Percentiles rank a stretch among this genome's conserved stretches.
Evolutionary conservation across 2,113 vertebrate genomes (phyloP).

Genomic region (Grammomys dolichurus): DNA sequence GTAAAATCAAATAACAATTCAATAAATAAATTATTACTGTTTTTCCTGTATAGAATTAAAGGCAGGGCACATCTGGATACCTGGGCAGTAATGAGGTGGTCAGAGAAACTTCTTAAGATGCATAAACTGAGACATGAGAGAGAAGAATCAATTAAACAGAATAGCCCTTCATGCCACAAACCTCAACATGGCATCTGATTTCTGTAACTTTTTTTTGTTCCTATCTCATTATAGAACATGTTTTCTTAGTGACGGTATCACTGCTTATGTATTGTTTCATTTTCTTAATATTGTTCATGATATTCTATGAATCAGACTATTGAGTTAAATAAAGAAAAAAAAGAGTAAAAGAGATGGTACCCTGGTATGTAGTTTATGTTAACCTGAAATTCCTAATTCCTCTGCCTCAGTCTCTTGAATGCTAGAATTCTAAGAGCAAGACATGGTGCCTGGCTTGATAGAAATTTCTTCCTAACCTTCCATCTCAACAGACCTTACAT

Average conservation of each 20-base stretch:
- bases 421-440: neutral
- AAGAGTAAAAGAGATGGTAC: neutral
- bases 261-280: accelerated
- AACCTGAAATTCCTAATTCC: too few relatives aligned
- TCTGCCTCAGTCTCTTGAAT: neutral
- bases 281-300: neutral
- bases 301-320: neutral
- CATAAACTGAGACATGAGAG: neutral
- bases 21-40: neutral
- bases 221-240: neutral
- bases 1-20: neutral
- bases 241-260: neutral
- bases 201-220: too few relatives aligned
- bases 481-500: neutral
- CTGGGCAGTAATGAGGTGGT: neutral
- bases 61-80: neutral
- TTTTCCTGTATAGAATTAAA: neutral
- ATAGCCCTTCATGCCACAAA: too few relatives aligned
- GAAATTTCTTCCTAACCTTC: neutral
- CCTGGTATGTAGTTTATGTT: neutral
- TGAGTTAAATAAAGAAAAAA: neutral
- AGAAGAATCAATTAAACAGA: neutral
- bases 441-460: neutral
- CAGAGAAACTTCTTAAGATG: neutral
- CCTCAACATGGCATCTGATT: neutral